phyloP scores from a whole-genome alignment of 2,797 vertebrate species.

The Sebastes kiyomatsui region DNA sequence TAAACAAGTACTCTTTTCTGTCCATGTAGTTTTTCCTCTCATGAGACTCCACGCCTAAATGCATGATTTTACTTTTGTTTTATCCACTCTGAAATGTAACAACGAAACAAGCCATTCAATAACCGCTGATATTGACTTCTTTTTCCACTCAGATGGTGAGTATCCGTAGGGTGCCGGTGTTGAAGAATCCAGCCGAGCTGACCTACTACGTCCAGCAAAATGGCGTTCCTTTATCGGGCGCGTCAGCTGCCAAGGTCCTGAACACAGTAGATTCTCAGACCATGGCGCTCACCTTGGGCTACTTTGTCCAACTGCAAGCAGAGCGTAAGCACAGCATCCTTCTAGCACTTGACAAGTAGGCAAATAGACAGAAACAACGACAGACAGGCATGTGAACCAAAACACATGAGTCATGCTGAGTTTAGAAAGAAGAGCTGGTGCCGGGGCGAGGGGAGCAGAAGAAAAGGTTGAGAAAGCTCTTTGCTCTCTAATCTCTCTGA shows the following conservation, averaged over 20 bases:
- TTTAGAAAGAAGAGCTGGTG: constrained; percentile 29
- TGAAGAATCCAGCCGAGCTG: constrained; percentile 93
- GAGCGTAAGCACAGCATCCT: constrained; percentile 87
- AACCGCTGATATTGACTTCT: background rate
- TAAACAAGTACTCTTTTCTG: constrained; percentile 7
- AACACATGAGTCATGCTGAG: constrained; percentile 42
- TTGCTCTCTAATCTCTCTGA: constrained; percentile 57
- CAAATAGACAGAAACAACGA: constrained; percentile 23
- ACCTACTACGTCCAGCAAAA: constrained; percentile 94
- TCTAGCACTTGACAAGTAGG: constrained; percentile 11
- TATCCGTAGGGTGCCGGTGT: constrained; percentile 89
- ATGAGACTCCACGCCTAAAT: background rate
- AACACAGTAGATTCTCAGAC: constrained; percentile 97
- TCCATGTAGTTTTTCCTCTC: constrained; percentile 4
- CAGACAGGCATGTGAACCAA: constrained; percentile 26
- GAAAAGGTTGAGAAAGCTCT: constrained; percentile 49
- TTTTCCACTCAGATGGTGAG: constrained; percentile 90
- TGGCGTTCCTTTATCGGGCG: constrained; percentile 88
- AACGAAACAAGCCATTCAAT: background rate
- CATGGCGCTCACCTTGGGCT: constrained; percentile 95
- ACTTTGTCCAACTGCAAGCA: constrained; percentile 96
- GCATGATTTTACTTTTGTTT: constrained; percentile 16
- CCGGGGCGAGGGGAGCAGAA: constrained; percentile 15
- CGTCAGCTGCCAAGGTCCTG: constrained; percentile 93
- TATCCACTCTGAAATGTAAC: background rate